Base-by-base conservation (phyloP, 2,888 invertebrate species). In the Drosophila lutescens region DNA sequence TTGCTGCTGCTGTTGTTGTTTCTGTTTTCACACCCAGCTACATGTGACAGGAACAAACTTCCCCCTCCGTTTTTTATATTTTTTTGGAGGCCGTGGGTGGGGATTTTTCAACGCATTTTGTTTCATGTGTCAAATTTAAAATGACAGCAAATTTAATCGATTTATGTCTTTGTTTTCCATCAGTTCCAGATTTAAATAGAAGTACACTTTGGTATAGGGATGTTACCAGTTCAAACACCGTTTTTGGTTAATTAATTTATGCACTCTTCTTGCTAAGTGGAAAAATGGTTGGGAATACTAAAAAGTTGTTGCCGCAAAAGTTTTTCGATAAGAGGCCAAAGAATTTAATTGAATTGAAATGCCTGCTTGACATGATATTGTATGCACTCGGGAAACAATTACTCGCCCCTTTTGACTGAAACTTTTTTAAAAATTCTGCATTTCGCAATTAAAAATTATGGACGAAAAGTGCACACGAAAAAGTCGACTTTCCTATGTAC, bases 101-200 rank as follows among this genome's bases (percentile, higher is more conserved):
- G 10, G 34, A 32, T 41, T 58, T 67, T 68, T 70, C 54, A 57
- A 58, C 74, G 59, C 76, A 77, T 84, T 81, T 77, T 80, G 81
- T 77, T 80, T 80, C 84, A 85, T 79, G 86, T 90, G 85, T 90
- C 88, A 90, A 90, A 90, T 88, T 79, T 85, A 82, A 88, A 87
- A 87, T 89, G 90, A 90, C 91, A 90, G 90, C 78, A 79, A 82
- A 80, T 89, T 88, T 90, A 89, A 90, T 90, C 90, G 89, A 90
- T 90, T 87, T 88, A 90, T 86, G 76, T 72, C 68, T 69, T 78
- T 81, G 80, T 85, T 81, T 57, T 54, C 43, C 46, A 57, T 71
- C 55, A 51, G 50, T 68, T 58, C 72, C 66, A 60, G 65, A 77
- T 79, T 79, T 44, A 57, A n/a, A 40, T 13, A 34, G 34, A n/a